phyloP scores from a whole-genome alignment of 2,888 invertebrate species.

The Drosophila setosimentum region DNA sequence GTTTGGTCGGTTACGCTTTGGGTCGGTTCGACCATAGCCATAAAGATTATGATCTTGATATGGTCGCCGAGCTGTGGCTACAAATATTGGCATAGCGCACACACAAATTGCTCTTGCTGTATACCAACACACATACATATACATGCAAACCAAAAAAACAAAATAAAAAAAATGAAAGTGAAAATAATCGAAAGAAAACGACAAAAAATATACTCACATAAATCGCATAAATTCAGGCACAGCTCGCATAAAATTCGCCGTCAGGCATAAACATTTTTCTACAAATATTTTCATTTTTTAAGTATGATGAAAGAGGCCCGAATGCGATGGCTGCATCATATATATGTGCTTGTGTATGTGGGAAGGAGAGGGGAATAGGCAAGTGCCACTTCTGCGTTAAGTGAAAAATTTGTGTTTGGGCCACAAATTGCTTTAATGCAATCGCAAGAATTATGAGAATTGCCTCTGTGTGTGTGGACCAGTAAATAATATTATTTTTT shows the following conservation, averaged over 20 bases:
- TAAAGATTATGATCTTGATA: constrained; percentile 74
- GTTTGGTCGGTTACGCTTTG: constrained; percentile 38
- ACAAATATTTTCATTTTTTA: constrained; percentile 61
- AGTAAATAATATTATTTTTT: constrained; percentile 8
- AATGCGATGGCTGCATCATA: constrained; percentile 6
- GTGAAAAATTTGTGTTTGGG: constrained; percentile 44
- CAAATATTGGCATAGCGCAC: constrained; percentile 50
- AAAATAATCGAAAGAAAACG: constrained; percentile 5
- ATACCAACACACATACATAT: constrained; percentile 19
- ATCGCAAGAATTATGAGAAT: constrained; percentile 22
- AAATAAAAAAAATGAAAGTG: constrained; percentile 5
- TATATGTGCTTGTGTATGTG: background rate
- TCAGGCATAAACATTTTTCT: constrained; percentile 55
- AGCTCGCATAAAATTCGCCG: constrained; percentile 58
- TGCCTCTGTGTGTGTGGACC: background rate
- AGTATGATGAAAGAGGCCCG: constrained; percentile 45
- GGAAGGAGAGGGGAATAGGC: background rate
- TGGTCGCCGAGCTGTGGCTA: constrained; percentile 50
- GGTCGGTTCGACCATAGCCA: constrained; percentile 59
- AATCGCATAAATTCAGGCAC: constrained; percentile 61
- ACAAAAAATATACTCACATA: background rate
- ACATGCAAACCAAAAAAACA: constrained; percentile 11
- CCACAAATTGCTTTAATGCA: constrained; percentile 46
- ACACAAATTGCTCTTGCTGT: constrained; percentile 45
- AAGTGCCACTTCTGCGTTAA: constrained; percentile 42